Conservation (phyloP, 2,888 invertebrate species). For the Erebia aethiops region DNA sequence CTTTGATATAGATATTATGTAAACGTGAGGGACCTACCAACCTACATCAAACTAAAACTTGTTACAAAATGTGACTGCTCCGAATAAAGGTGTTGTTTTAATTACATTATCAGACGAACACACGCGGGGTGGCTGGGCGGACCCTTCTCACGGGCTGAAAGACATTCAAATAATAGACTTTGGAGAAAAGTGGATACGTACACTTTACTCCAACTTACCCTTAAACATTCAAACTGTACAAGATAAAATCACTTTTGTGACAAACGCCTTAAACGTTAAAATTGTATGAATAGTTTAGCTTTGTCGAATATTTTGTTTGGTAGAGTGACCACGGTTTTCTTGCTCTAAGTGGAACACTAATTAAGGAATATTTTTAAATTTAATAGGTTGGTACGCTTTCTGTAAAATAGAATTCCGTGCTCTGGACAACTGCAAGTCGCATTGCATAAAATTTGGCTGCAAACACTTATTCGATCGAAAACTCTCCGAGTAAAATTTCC, state of each 20-base stretch:
- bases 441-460: no score
- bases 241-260: conserved; percentile 46
- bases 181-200: conserved; percentile 68
- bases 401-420: no score
- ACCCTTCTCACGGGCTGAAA: conserved; percentile 81
- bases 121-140: conserved; percentile 67
- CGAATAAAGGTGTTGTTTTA: conserved; percentile 82
- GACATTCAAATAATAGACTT: conserved; percentile 82
- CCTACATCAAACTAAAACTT: conserved; percentile 58
- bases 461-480: no score
- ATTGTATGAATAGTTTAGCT: conserved; percentile 19
- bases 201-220: conserved; percentile 13
- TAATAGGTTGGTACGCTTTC: no score
- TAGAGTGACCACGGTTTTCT: not conserved
- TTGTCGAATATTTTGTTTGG: conserved; percentile 6
- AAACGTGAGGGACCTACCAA: conserved; percentile 24
- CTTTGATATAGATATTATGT: conserved; percentile 9
- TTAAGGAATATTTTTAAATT: not conserved
- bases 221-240: conserved; percentile 37
- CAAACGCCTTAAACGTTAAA: conserved; percentile 7
- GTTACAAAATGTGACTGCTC: conserved; percentile 64
- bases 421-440: no score
- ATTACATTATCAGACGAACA: conserved; percentile 81
- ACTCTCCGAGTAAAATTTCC: no score
- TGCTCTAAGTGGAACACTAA: not conserved